Evolutionary conservation across 2,797 vertebrate genomes (phyloP).

Genomic region (Hozukius guyotensis): DNA sequence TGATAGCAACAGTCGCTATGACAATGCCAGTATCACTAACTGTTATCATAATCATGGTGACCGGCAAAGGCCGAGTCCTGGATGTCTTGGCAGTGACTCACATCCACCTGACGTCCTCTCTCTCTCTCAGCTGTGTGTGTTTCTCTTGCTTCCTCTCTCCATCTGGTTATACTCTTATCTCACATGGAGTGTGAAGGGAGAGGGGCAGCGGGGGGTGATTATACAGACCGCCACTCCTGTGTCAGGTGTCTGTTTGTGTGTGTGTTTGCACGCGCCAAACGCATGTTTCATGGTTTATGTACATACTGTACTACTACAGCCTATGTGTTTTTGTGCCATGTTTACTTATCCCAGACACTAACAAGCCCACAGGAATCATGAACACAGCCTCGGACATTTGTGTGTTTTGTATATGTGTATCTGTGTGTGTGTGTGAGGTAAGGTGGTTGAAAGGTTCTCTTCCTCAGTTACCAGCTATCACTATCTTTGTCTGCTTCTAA

Average conservation of each 20-base stretch:
- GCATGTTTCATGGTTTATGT: slow-evolving; percentile 15
- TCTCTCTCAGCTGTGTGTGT: slow-evolving; percentile 36
- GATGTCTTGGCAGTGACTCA: slow-evolving; percentile 51
- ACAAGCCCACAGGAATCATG: slow-evolving; percentile 5
- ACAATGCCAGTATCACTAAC: slow-evolving; percentile 43
- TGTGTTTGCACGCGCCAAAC: slow-evolving; percentile 38
- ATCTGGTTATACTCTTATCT: slow-evolving; percentile 72
- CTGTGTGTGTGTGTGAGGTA: background rate
- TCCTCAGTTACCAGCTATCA: slow-evolving; percentile 38
- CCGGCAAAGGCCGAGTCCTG: slow-evolving; percentile 14
- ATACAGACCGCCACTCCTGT: slow-evolving; percentile 35
- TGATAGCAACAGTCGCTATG: slow-evolving; percentile 51
- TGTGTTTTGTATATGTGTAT: background rate
- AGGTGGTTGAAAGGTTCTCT: slow-evolving; percentile 27
- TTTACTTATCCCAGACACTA: background rate
- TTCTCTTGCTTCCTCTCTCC: slow-evolving; percentile 49
- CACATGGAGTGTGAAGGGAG: slow-evolving; percentile 33
- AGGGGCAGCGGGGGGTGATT: slow-evolving; percentile 10
- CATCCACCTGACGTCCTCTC: slow-evolving; percentile 51
- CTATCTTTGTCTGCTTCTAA: slow-evolving; percentile 66
- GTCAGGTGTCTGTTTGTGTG: slow-evolving; percentile 53
- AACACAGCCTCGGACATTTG: background rate
- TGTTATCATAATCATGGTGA: slow-evolving; percentile 39
- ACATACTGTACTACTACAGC: background rate
- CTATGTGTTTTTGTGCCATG: background rate